A percentile compares a stretch with the other conserved stretches of the same genome.
Evolutionary conservation across 2,113 vertebrate species (phyloP).

Genomic region (Callipepla squamata): DNA sequence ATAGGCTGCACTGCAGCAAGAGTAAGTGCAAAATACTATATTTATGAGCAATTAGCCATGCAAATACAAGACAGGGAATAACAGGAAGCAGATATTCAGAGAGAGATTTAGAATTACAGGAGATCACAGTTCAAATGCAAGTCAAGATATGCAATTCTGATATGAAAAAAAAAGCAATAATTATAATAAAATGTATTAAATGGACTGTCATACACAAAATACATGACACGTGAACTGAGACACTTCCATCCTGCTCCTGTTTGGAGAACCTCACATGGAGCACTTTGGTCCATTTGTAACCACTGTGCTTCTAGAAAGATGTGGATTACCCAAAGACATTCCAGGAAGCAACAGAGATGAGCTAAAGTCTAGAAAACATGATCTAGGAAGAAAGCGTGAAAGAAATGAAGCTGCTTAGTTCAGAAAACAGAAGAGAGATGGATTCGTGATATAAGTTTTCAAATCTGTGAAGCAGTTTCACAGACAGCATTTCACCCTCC

Average conservation of each 20-base stretch:
- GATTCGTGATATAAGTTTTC: neutral
- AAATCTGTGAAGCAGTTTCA: neutral
- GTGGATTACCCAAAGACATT: neutral
- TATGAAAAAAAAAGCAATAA: neutral
- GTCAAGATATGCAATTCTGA: neutral
- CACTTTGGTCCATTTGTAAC: neutral
- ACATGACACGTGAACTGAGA: neutral
- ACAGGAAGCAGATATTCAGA: neutral
- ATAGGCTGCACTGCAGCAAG: neutral
- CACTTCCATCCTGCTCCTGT: neutral
- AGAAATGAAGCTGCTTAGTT: neutral
- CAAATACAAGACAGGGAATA: neutral
- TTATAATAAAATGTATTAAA: fast-evolving
- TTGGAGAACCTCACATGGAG: neutral
- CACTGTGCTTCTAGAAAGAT: neutral
- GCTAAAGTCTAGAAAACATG: neutral
- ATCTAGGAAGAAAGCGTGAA: neutral
- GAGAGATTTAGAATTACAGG: neutral
- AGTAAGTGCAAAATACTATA: neutral
- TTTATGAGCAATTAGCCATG: neutral
- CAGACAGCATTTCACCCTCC: neutral
- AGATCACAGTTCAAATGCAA: neutral
- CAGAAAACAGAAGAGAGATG: neutral
- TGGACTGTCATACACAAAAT: neutral
- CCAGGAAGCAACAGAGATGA: neutral